Evolutionary conservation across 2,113 vertebrate species (phyloP).

Genomic region (Ursus arctos): DNA sequence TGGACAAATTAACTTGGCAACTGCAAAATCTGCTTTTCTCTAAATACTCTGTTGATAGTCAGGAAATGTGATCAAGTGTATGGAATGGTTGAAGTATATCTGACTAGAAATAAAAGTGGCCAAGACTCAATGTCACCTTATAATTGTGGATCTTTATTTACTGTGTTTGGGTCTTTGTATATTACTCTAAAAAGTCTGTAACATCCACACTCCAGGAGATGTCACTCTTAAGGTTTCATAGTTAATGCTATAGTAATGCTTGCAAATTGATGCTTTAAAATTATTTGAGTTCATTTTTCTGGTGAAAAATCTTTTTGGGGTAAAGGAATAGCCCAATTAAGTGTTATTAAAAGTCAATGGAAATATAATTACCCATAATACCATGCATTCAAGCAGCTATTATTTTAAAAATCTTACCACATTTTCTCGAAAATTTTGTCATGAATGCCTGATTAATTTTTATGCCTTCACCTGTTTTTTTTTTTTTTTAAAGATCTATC

Average conservation of each 20-base stretch:
- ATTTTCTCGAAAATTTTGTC: neutral
- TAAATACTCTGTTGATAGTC: neutral
- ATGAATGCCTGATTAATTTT: constrained; percentile 20
- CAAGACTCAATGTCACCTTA: neutral
- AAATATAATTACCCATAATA: neutral
- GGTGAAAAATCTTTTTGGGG: neutral
- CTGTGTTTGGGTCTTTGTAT: neutral
- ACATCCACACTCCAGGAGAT: neutral
- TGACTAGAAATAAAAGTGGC: constrained; percentile 29
- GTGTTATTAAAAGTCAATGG: constrained; percentile 9
- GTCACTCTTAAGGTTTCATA: neutral
- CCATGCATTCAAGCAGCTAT: neutral
- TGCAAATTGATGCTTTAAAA: neutral
- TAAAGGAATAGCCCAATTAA: neutral
- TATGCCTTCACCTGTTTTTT: neutral
- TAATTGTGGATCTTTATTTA: constrained; percentile 27
- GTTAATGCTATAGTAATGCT: neutral
- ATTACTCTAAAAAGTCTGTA: neutral
- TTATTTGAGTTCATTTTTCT: neutral
- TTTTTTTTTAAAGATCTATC: too few species aligned
- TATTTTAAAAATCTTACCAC: neutral
- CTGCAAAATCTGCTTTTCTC: neutral
- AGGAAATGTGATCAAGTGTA: neutral
- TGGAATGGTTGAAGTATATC: neutral
- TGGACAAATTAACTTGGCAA: neutral